phyloP scores from a whole-genome alignment of 1,140 invertebrate genomes.

The Chlorops oryzae region DNA sequence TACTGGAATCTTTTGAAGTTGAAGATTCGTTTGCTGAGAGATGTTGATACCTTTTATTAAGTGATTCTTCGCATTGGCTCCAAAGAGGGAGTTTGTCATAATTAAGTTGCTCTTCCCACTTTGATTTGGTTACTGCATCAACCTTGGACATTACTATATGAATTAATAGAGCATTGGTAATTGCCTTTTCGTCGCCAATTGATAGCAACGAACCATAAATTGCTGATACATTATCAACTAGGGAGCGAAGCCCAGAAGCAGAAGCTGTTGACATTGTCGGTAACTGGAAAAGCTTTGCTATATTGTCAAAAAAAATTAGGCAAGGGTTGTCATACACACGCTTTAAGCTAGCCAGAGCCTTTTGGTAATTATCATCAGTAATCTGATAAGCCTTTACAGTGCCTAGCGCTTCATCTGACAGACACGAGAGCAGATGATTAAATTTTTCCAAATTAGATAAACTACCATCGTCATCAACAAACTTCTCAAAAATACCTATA shows the following conservation, averaged over 20 bases:
- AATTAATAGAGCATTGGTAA: neutral
- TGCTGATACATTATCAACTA: neutral
- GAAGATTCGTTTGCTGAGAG: neutral
- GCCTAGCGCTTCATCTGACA: too few relatives aligned
- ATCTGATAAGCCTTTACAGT: neutral
- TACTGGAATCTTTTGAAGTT: neutral
- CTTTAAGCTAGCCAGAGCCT: slow-evolving; percentile 3
- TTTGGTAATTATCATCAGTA: slow-evolving; percentile 1
- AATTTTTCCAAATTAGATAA: slow-evolving; percentile 1
- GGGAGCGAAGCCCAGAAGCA: neutral
- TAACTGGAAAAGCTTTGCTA: neutral
- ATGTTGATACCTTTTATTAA: neutral
- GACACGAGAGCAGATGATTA: neutral
- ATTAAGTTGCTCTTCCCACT: neutral
- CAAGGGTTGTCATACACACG: slow-evolving; percentile 1
- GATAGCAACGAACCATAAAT: neutral
- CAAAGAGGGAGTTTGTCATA: neutral
- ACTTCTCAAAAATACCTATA: too few relatives aligned
- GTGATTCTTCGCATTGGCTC: neutral
- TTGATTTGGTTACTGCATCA: neutral
- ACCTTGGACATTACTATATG: slow-evolving; percentile 1
- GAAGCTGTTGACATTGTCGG: neutral
- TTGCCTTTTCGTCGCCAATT: neutral
- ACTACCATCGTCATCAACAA: too few relatives aligned
- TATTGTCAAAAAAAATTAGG: too few relatives aligned